phyloP scores from a whole-genome alignment of 2,113 vertebrate species.

The Stictonetta naevosa region DNA sequence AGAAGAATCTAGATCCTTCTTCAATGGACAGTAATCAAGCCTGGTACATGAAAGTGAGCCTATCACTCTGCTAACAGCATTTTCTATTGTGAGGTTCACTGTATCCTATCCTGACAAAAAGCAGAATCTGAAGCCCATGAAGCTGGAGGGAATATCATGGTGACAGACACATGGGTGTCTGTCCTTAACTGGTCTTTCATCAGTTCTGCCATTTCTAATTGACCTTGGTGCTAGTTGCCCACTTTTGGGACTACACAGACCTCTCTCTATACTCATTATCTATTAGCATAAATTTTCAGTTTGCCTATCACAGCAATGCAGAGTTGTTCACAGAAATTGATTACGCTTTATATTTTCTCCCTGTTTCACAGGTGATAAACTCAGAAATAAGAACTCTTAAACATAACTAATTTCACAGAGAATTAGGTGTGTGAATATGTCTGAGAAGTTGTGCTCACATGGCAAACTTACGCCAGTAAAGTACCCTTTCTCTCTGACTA shows the following conservation, averaged over 20 bases:
- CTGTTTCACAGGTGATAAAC: neutral
- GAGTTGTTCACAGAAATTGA: neutral
- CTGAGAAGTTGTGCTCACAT: neutral
- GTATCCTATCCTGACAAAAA: neutral
- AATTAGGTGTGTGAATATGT: neutral
- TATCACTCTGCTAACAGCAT: neutral
- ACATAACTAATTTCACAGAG: neutral
- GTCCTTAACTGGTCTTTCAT: neutral
- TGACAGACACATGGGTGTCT: neutral
- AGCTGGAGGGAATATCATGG: neutral
- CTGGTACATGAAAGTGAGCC: neutral
- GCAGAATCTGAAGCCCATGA: neutral
- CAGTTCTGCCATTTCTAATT: neutral
- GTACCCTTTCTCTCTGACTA: neutral
- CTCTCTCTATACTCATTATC: neutral
- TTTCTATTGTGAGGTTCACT: neutral
- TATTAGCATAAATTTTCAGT: neutral
- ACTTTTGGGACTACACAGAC: neutral
- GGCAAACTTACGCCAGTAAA: neutral
- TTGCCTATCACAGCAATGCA: neutral
- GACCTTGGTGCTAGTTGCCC: accelerated
- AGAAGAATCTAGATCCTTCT: neutral
- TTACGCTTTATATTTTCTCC: neutral
- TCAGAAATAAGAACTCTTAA: neutral
- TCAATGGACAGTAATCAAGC: neutral